Conservation (phyloP, 2,113 vertebrate genomes). For the Nothobranchius furzeri region DNA sequence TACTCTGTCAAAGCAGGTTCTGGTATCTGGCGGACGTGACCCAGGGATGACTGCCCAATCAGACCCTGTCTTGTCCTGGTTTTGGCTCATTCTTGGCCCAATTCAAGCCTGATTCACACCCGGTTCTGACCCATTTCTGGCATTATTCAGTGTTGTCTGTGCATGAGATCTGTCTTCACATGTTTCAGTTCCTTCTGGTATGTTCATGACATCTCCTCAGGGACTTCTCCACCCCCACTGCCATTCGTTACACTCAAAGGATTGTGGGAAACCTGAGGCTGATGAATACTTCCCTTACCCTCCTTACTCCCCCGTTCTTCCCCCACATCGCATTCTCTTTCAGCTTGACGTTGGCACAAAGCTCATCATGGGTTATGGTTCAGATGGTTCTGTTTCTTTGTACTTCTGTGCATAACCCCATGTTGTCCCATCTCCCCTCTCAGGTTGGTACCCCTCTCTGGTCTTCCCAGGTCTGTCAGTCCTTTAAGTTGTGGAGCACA, state of each 20-base stretch:
- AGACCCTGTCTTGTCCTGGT: not conserved
- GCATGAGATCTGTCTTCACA: not conserved
- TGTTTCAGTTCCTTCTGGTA: slow-evolving; percentile 11
- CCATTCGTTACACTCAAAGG: slow-evolving; percentile 65
- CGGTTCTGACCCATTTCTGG: not conserved
- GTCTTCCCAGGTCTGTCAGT: slow-evolving; percentile 38
- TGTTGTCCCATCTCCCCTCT: slow-evolving; percentile 10
- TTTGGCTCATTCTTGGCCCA: not conserved
- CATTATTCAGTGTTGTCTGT: not conserved
- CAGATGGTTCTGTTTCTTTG: slow-evolving; percentile 11
- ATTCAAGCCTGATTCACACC: not conserved
- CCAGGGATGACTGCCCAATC: no score
- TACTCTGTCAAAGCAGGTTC: no score
- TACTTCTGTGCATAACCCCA: not conserved
- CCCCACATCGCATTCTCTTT: slow-evolving; percentile 5
- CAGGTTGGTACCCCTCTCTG: slow-evolving; percentile 28
- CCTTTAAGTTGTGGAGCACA: slow-evolving; percentile 59
- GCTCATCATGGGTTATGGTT: slow-evolving; percentile 22
- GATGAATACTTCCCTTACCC: slow-evolving; percentile 57
- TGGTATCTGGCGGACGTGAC: no score
- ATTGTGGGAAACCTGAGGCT: slow-evolving; percentile 60
- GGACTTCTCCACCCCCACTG: slow-evolving; percentile 23
- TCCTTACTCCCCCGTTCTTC: not conserved
- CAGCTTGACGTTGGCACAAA: slow-evolving; percentile 10
- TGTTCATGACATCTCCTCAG: slow-evolving; percentile 27